These are phyloP conservation scores for Peromyscus melanophrys DNA, from an alignment of 2,797 vertebrate genomes.

Conservation along the genomic window DNA sequence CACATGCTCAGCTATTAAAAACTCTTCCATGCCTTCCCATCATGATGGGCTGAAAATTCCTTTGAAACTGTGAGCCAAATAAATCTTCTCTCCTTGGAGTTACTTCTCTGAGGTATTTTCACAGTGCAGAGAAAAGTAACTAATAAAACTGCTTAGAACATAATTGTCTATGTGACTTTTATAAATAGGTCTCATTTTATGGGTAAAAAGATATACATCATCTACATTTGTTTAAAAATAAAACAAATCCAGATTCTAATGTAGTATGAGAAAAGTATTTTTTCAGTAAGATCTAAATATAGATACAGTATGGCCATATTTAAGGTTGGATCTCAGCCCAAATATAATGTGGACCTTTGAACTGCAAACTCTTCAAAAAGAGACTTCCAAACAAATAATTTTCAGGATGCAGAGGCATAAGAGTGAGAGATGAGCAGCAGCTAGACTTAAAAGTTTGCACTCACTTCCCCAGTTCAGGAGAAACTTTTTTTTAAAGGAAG, in stretches of 20 bases:
- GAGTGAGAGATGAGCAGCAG: neutral
- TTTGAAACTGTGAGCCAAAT: neutral
- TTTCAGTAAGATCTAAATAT: neutral
- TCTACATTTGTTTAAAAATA: neutral
- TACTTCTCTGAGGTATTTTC: neutral
- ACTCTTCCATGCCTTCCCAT: neutral
- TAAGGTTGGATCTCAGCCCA: neutral
- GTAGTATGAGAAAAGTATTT: neutral
- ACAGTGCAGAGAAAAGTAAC: neutral
- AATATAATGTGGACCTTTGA: neutral
- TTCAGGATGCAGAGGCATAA: neutral
- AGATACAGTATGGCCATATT: neutral
- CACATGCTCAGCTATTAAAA: neutral
- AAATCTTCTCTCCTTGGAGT: neutral
- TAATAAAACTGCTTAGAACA: neutral
- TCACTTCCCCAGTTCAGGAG: neutral
- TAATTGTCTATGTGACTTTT: neutral
- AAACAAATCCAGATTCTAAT: neutral
- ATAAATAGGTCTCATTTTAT: neutral
- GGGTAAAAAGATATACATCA: neutral
- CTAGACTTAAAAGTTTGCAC: neutral
- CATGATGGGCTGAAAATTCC: neutral
- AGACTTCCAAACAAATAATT: neutral
- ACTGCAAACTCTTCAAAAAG: neutral
- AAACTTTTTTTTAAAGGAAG: neutral